A percentile compares a stretch with the other conserved stretches of the same genome.
These are phyloP conservation scores for Columba guinea DNA, from an alignment of 2,797 vertebrate species.

Conservation along the genomic window DNA sequence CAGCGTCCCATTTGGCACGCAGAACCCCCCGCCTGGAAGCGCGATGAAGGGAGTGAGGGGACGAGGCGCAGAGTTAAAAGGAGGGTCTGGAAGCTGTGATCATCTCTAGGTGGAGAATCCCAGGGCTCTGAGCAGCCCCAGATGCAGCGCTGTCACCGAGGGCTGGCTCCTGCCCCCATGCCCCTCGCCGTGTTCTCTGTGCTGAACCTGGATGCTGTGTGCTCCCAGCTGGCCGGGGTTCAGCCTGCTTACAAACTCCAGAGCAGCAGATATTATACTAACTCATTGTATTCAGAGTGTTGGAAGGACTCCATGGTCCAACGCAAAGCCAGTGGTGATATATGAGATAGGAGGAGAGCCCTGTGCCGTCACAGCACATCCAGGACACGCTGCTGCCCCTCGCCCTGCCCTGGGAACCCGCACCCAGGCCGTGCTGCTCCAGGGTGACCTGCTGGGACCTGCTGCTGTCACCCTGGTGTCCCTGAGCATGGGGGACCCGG, in stretches of 20 bases:
- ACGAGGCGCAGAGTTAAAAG: constrained; percentile 40
- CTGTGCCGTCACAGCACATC: background rate
- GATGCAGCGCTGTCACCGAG: background rate
- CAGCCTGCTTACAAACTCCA: background rate
- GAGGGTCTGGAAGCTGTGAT: constrained; percentile 42
- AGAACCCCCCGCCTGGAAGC: background rate
- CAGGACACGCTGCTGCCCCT: background rate
- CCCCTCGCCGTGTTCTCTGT: constrained; percentile 5
- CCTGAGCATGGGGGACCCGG: background rate
- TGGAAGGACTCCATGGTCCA: constrained; percentile 31
- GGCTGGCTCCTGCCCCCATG: background rate
- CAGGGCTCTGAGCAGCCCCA: background rate
- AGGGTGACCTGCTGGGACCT: background rate
- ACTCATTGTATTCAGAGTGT: background rate
- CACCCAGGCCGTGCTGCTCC: background rate
- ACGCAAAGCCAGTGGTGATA: background rate
- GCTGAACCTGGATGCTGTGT: background rate
- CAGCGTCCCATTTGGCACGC: constrained; percentile 44
- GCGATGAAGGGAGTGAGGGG: rapidly evolving
- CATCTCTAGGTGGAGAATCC: background rate
- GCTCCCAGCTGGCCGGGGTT: constrained; percentile 47
- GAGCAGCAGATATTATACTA: constrained; percentile 48
- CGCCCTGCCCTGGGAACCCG: background rate
- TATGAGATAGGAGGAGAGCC: background rate
- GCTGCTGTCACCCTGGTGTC: background rate